phyloP scores from a whole-genome alignment of 2,888 invertebrate species.

The Apotomis capreana region DNA sequence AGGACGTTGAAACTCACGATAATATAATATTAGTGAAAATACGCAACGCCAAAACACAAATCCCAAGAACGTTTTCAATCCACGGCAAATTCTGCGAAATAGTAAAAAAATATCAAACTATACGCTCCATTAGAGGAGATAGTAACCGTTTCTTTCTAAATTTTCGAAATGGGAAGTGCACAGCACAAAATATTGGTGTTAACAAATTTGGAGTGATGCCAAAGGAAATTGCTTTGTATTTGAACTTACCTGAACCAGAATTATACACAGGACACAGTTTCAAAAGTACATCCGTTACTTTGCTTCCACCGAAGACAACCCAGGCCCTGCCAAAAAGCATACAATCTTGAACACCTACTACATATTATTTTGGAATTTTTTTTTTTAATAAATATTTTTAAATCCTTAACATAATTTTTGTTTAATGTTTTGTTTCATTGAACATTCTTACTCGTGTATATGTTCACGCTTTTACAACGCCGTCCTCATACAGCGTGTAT shows the following conservation, averaged over 20 bases:
- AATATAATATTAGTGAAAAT: conserved; percentile 28
- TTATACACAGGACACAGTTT: background rate
- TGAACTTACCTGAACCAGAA: conserved; percentile 2
- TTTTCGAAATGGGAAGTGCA: conserved; percentile 29
- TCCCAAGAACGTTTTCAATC: conserved; percentile 29
- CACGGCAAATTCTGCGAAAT: conserved; percentile 11
- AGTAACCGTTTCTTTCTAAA: conserved; percentile 31
- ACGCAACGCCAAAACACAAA: conserved; percentile 27
- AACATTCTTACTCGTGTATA: too few relatives aligned
- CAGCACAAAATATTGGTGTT: conserved; percentile 27
- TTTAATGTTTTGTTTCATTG: too few relatives aligned
- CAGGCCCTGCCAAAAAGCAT: too few relatives aligned
- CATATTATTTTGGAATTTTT: too few relatives aligned
- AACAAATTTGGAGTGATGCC: conserved; percentile 27
- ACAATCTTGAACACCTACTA: too few relatives aligned
- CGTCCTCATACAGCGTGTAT: too few relatives aligned
- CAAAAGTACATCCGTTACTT: too few relatives aligned
- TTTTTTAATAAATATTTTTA: too few relatives aligned
- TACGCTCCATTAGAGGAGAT: conserved; percentile 15
- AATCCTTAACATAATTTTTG: too few relatives aligned
- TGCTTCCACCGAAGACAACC: too few relatives aligned
- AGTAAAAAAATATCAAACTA: conserved; percentile 25
- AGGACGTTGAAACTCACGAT: conserved; percentile 6
- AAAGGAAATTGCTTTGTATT: conserved; percentile 24
- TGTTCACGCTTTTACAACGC: too few relatives aligned